Percentiles rank a stretch among this genome's conserved stretches.
phyloP scores from a whole-genome alignment of 1,140 invertebrate species.

The Eriocheir sinensis region DNA sequence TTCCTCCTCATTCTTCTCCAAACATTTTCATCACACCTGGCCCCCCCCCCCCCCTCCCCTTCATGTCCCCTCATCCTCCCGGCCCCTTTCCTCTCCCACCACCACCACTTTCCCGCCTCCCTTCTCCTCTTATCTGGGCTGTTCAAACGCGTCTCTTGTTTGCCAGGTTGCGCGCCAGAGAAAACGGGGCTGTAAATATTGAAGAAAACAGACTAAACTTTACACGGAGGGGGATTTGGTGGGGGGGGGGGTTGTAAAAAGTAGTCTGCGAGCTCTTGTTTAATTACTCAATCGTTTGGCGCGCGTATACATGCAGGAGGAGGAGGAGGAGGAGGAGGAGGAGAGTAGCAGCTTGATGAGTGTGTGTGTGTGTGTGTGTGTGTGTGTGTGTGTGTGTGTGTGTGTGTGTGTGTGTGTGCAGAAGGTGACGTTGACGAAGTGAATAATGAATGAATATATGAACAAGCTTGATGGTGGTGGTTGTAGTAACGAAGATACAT shows the following conservation, averaged over 20 bases:
- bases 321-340: not conserved
- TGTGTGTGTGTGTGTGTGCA: no score
- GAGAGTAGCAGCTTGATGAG: not conserved
- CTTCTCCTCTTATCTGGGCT: not conserved
- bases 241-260: not conserved
- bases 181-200: constrained; percentile 13
- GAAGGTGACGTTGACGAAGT: no score
- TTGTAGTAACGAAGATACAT: no score
- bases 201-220: not conserved
- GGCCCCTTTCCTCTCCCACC: no score
- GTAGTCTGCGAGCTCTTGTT: not conserved
- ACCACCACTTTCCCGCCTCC: no score
- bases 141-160: not conserved
- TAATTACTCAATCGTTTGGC: not conserved
- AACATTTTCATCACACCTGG: no score
- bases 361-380: no score
- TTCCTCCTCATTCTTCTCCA: no score
- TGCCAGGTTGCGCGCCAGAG: not conserved
- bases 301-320: not conserved
- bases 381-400: no score
- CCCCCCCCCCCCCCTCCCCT: no score
- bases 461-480: not conserved
- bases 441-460: not conserved
- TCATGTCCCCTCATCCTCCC: no score
- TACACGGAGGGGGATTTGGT: not conserved